Base-by-base conservation (phyloP, 2,113 vertebrate species). In the Anthoscopus minutus region DNA sequence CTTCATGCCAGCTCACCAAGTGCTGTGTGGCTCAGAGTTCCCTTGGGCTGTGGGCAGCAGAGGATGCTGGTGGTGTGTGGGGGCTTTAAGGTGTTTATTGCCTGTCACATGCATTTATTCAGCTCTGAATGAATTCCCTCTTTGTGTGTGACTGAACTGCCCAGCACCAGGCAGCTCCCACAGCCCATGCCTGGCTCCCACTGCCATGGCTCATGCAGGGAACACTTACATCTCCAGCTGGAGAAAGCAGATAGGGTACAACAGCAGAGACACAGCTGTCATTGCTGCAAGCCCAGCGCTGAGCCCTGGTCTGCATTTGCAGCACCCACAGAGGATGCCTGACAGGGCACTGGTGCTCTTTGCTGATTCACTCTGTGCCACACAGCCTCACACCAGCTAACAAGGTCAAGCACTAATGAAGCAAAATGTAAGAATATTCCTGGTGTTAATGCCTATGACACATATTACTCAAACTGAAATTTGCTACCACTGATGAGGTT, bases 181-280 rank as follows among this genome's bases (percentile, higher is more conserved):
- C 25, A 21, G 61, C 22, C 33, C 15, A 20, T 9, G 25, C 44
- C 53, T 19, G 44, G 25, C 37, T 86, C 35, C 44, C 44, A 11
- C 27, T 2, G 2, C 28, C 77, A 31, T 48, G 24, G 24, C 21
- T 80, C 53, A 9, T 4, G 0, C 0, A 23, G 58, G 12, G 33
- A 16, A 51, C 62, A n/a, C n/a, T 15, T 13, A 13, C 12, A 57
- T n/a, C 57, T n/a, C n/a, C n/a, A 81, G 8, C 24, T 7, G 35
- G 58, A 47, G 53, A 69, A 66, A 53, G 25, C 33, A 70, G 37
- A 18, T 0, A 18, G 18, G 1, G 4, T 10, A 15, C 28, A 8
- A 8, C 3, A 78, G 77, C 73, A 86, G 50, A 74, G 19, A 45
- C 14, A 11, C 40, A 42, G 80, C 48, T 6, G 3, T 16, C 45